Evolutionary conservation across 2,113 vertebrate species (phyloP), one percentile per base, ranked within the genome.

Genomic region (Anolis carolinensis): DNA sequence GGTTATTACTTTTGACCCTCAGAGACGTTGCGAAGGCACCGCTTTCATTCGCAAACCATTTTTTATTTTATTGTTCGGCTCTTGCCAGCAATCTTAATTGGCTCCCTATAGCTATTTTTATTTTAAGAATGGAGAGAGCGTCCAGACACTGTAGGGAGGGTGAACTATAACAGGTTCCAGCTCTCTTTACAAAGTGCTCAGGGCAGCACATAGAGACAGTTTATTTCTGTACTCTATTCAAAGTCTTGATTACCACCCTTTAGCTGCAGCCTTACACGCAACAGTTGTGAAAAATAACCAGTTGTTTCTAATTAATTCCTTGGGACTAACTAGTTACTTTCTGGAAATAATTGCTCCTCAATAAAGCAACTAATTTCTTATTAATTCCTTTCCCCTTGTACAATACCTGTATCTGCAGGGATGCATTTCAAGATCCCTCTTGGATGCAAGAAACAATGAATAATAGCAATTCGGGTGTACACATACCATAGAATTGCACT

Each of bases 1-100:
- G 89, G 89, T 93, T 89, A 93, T 92, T 90, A 80, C 30, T 92
- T 94, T 87, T 92, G 91, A 93, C 89, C 87, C 90, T 92, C 83
- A 55, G 87, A 94, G 90, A 73, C 85, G 79, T 48, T 86, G 82
- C 63, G 62, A 59, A 83, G 79, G 84, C 68, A 30, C 50, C 88
- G 9, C 88, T 94, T 92, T 95, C 82, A 85, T 71, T 80, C 62
- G 81, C 81, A 90, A 89, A 84, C 27, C 23, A 70, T 52, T 91
- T 93, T 87, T 83, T 75, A 73, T 34, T 34, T 78, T 59, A 59
- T 30, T 50, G 25, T 50, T 44, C 3, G 81, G 83, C 63, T 76
- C 39, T 27, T 90, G 5, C 78, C 84, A 87, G 83, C 67, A 92
- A 85, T 87, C 8, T 52, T 92, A 92, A 91, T 85, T 93, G 83